A percentile compares a stretch with the other conserved stretches of the same genome.
Conservation (phyloP, 2,888 invertebrate genomes). For the Sipha maydis region DNA sequence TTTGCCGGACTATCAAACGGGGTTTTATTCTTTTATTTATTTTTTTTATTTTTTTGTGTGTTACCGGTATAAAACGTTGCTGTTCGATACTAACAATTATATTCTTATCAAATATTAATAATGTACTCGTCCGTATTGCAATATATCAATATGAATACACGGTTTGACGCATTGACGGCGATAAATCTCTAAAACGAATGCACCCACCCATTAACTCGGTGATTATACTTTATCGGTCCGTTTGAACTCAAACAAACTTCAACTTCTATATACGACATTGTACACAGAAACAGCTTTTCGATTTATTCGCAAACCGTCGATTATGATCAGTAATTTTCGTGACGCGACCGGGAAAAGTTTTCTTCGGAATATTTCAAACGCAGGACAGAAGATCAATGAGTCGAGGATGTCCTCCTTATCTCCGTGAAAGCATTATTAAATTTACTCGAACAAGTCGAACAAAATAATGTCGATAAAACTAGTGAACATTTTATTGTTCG, state of each 20-base stretch:
- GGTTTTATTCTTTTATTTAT: too few relatives aligned
- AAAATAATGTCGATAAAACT: not conserved
- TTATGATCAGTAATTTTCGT: slow-evolving; percentile 18
- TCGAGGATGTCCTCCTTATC: not conserved
- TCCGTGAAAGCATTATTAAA: not conserved
- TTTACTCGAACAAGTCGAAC: slow-evolving; percentile 5
- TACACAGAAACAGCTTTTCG: not conserved
- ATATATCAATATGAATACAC: not conserved
- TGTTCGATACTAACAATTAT: too few relatives aligned
- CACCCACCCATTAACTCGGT: not conserved
- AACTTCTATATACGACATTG: not conserved
- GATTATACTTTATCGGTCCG: not conserved
- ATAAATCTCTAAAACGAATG: not conserved
- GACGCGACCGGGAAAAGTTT: not conserved
- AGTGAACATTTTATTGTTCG: slow-evolving; percentile 32
- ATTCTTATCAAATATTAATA: not conserved
- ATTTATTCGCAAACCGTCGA: not conserved
- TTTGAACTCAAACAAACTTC: not conserved
- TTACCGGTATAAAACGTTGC: too few relatives aligned
- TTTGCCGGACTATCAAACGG: too few relatives aligned
- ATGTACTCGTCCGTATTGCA: not conserved
- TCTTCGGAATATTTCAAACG: not conserved
- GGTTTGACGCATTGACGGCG: not conserved
- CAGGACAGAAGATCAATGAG: slow-evolving; percentile 26
- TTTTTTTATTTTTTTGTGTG: too few relatives aligned